A percentile compares a stretch with the other conserved stretches of the same genome.
Evolutionary conservation across 1,140 invertebrate genomes (phyloP).

Genomic region (Drosophila nannoptera): DNA sequence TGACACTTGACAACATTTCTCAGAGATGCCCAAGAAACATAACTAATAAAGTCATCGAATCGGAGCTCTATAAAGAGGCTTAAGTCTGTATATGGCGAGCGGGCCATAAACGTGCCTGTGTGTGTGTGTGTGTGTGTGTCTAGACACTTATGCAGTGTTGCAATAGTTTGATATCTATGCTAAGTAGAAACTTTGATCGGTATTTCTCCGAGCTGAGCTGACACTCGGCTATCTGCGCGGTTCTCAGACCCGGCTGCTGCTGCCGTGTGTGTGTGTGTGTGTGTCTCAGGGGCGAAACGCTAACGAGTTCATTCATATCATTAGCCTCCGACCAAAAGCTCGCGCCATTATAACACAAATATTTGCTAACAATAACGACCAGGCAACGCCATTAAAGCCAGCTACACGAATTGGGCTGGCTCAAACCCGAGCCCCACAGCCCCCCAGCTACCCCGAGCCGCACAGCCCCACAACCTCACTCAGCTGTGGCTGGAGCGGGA

Average conservation of each 20-base stretch:
- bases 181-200: slow-evolving; percentile 48
- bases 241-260: slow-evolving; percentile 4
- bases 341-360: slow-evolving; percentile 76
- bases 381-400: slow-evolving; percentile 66
- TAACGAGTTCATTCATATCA: slow-evolving; percentile 73
- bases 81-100: background rate
- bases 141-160: slow-evolving; percentile 11
- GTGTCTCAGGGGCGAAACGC: slow-evolving; percentile 30
- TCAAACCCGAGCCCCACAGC: slow-evolving; percentile 2
- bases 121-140: background rate
- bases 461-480: background rate
- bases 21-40: background rate
- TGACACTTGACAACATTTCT: slow-evolving; percentile 8
- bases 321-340: slow-evolving; percentile 61
- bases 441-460: background rate
- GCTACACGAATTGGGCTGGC: slow-evolving; percentile 42
- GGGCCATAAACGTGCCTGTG: background rate
- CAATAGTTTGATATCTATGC: slow-evolving; percentile 41
- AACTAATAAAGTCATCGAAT: slow-evolving; percentile 7
- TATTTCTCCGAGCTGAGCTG: slow-evolving; percentile 18
- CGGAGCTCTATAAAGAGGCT: background rate
- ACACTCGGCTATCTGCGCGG: slow-evolving; percentile 39
- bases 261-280: background rate
- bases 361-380: slow-evolving; percentile 74
- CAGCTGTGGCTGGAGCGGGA: slow-evolving; percentile 1